Base-by-base conservation (phyloP, 1,140 invertebrate genomes). In the Gonatopus flavifemur region DNA sequence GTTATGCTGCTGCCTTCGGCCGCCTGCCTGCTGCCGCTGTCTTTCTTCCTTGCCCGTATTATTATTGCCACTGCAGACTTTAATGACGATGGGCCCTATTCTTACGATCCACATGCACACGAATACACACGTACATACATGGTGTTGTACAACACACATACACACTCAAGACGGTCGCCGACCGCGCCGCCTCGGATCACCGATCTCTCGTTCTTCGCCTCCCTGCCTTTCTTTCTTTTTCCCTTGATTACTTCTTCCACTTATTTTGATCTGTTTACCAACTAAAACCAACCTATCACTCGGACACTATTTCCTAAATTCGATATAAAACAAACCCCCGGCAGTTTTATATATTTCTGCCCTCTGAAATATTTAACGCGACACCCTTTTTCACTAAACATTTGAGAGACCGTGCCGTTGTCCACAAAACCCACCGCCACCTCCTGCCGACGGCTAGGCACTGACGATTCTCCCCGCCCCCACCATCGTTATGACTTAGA, bases 21-120 rank as follows among this genome's bases (percentile, higher is more conserved):
- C n/a, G 13, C 16, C 44, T 50, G 55, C 59, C 60, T 57, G 60
- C 55, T 59, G 59, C 43, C 49, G 48, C 51, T 62, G 56, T 10
- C 39, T 16, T 9, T 8, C 39, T 4, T 41, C 16, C 3, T 10
- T 7, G 16, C 37, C 19, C 18, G 6, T 32, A 32, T 15, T 32
- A n/a, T 15, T 32, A 13, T 15, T 32, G 18, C 37, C n/a, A 38
- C 36, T 38, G n/a, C 8, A 19, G 10, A 16, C 37, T 39, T 18
- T 5, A 19, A 19, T 20, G n/a, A n/a, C n/a, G n/a, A n/a, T n/a
- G n/a, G n/a, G n/a, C 18, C 19, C n/a, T 19, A 13, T 22, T 31
- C 39, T 41, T 13, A 21, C 39, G 39, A 21, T 16, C 39, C 16
- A 24, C 20, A 12, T 24, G 8, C 19, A 41, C 6, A 13, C 39